Conservation (phyloP, 2,888 invertebrate genomes). For the Phyllotreta cruciferae region DNA sequence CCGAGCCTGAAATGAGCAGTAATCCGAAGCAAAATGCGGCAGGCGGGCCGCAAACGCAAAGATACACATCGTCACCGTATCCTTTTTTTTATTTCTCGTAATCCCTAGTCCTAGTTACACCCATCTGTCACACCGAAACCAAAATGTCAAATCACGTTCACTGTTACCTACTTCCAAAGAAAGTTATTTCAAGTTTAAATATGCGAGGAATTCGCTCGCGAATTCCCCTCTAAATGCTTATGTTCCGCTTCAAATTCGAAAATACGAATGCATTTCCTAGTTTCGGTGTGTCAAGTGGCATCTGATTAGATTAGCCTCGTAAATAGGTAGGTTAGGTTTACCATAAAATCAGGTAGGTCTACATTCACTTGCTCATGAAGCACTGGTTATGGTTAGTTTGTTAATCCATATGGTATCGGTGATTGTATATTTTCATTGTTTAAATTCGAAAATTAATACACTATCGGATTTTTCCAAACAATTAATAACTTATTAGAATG, state of each 20-base stretch:
- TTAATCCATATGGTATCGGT: constrained; percentile 51
- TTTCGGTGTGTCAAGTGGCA: constrained; percentile 46
- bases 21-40: constrained; percentile 72
- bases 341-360: constrained; percentile 27
- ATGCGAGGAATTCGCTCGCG: constrained; percentile 5
- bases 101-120: constrained; percentile 49
- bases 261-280: constrained; percentile 44
- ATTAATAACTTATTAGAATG: no score
- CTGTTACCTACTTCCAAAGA: constrained; percentile 25
- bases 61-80: constrained; percentile 66
- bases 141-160: constrained; percentile 45
- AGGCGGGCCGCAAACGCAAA: constrained; percentile 66
- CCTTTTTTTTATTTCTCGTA: constrained; percentile 60
- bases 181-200: constrained; percentile 19
- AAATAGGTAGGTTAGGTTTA: constrained; percentile 34
- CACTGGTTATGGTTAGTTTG: constrained; percentile 42
- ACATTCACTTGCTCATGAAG: constrained; percentile 51
- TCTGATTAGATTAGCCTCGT: constrained; percentile 55
- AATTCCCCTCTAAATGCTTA: constrained; percentile 1
- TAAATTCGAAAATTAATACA: no score
- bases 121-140: constrained; percentile 55
- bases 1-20: constrained; percentile 70
- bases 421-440: no score
- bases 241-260: constrained; percentile 22
- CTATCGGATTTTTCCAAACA: no score